A percentile compares a stretch with the other conserved stretches of the same genome.
Conservation (phyloP, 2,797 vertebrate species). For the Sebastes diploproa region DNA sequence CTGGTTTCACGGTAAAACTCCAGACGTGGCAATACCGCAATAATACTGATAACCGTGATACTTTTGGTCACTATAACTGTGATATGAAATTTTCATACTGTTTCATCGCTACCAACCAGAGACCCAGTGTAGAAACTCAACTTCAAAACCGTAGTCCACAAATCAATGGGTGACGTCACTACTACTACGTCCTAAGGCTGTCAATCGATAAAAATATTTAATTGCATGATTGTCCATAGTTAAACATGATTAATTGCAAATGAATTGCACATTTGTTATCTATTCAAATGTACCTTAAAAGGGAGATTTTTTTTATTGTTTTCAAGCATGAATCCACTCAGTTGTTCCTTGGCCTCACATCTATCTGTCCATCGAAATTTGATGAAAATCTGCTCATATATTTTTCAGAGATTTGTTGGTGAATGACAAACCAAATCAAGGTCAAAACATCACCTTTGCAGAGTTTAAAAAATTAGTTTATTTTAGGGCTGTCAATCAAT, state of each 20-base stretch:
- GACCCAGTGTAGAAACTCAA: not conserved
- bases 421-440: not conserved
- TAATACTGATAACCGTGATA: not conserved
- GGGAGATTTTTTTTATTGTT: not conserved
- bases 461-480: no score
- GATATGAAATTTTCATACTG: not conserved
- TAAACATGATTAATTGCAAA: no score
- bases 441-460: not conserved
- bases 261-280: no score
- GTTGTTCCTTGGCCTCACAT: not conserved
- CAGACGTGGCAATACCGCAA: no score
- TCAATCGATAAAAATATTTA: no score
- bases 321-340: not conserved
- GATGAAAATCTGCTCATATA: not conserved
- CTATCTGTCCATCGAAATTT: not conserved
- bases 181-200: no score
- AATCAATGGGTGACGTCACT: no score
- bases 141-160: no score
- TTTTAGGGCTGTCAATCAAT: no score
- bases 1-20: not conserved
- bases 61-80: not conserved
- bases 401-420: not conserved
- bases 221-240: no score
- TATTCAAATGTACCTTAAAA: no score
- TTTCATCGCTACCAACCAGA: not conserved